Percentiles rank a stretch among this genome's conserved stretches.
Conservation (phyloP, 2,113 vertebrate genomes). For the Suricata suricatta region DNA sequence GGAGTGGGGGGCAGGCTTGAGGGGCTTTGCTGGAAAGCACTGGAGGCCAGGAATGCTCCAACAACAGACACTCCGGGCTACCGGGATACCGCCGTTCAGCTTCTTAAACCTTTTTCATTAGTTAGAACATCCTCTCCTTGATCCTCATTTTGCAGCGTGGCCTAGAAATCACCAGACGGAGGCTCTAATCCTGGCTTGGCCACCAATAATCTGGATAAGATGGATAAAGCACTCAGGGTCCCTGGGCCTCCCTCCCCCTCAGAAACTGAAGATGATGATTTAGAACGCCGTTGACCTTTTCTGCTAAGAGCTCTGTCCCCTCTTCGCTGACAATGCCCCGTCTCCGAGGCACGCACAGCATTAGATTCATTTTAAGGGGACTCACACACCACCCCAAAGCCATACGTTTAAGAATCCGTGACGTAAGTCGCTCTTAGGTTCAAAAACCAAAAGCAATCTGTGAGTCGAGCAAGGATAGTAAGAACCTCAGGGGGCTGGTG, state of each 20-base stretch:
- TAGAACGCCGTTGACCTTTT: background rate
- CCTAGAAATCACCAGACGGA: background rate
- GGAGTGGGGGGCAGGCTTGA: background rate
- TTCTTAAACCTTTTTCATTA: background rate
- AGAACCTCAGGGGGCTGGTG: slow-evolving; percentile 38
- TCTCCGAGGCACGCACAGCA: fast-evolving
- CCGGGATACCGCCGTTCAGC: background rate
- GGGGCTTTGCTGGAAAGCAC: background rate
- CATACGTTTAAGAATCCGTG: background rate
- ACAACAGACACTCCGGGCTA: background rate
- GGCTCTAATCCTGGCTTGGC: background rate
- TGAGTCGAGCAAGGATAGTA: slow-evolving; percentile 44
- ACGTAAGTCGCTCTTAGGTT: background rate
- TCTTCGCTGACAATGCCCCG: background rate
- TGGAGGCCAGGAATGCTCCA: background rate
- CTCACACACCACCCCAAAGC: background rate
- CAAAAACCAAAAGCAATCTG: background rate
- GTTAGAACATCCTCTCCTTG: background rate
- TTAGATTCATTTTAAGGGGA: background rate
- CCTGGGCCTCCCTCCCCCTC: background rate
- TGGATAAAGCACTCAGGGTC: background rate
- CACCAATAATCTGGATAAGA: background rate
- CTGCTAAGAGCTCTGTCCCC: background rate
- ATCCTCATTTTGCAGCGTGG: background rate
- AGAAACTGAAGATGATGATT: background rate